Base-by-base conservation (phyloP, 2,888 invertebrate species). In the Patella caerulea region DNA sequence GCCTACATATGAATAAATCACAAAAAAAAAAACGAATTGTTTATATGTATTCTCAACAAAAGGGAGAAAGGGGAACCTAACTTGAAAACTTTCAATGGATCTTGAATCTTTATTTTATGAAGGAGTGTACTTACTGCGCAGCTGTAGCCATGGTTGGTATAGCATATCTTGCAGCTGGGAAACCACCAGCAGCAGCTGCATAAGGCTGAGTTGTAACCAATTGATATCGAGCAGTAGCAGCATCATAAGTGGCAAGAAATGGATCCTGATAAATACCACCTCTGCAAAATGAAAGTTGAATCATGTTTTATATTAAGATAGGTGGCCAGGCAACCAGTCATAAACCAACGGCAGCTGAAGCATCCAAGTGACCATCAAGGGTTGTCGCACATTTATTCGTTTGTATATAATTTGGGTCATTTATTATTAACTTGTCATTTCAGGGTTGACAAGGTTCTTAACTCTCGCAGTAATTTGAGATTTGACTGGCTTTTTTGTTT, bases 211-310 rank as follows among this genome's bases (percentile, higher is more conserved):
- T 85, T 71, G 89, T 84, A 74, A 89, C 87, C 81, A 89, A 78
- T 86, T 90, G 90, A 75, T 89, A 90, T 80, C 90, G 79, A 71
- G 87, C 88, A 79, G 84, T 81, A 77, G 87, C 85, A 73, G 88
- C 86, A 81, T 87, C 86, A 74, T 85, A 83, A 3, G 88, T 85
- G 86, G 97, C 96, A 94, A 98, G 93, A 94, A 97, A 97, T 90
- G 97, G 97, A 94, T 98, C 97, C 94, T 97, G 98, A 94, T 97
- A 98, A 87, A 97, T 95, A 65, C 65, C 65, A 93, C 97, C 96
- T 93, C 93, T 94, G 93, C 92, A 92, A 85, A 79, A 81, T 77
- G 78, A 81, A 76, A 54, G 83, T 19, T 45, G 45, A 73, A 65
- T 17, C 78, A 80, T 79, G 78, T 81, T 69, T 79, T 79, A 76